These are phyloP conservation scores for Spisula solida DNA, from an alignment of 2,888 invertebrate genomes.

Conservation along the genomic window DNA sequence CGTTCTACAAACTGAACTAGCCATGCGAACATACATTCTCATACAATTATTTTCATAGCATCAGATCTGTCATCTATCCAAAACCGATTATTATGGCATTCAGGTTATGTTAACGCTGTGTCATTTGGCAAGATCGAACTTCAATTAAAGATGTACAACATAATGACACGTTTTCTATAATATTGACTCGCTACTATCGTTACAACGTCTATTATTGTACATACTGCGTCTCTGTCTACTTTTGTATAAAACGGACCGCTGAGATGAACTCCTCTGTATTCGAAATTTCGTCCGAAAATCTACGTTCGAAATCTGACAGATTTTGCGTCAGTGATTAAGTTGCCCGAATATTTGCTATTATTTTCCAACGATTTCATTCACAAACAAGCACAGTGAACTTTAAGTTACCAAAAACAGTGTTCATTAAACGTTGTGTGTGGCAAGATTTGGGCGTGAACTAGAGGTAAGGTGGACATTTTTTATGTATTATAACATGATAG, in stretches of 20 bases:
- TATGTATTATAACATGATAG: background rate
- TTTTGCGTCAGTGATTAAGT: slow-evolving; percentile 40
- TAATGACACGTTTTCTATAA: too few relatives aligned
- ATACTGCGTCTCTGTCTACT: background rate
- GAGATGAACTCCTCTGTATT: slow-evolving; percentile 31
- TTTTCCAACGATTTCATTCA: slow-evolving; percentile 24
- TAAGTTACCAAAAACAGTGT: slow-evolving; percentile 2
- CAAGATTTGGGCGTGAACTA: background rate
- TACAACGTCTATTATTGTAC: too few relatives aligned
- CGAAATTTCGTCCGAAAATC: slow-evolving; percentile 40
- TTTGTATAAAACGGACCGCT: slow-evolving; percentile 3
- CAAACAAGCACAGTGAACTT: slow-evolving; percentile 9
- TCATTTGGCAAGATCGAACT: too few relatives aligned
- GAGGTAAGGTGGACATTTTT: background rate
- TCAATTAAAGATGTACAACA: too few relatives aligned
- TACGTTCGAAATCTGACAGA: slow-evolving; percentile 31
- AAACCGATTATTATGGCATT: too few relatives aligned
- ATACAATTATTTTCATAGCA: too few relatives aligned
- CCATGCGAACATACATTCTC: too few relatives aligned
- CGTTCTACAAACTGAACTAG: too few relatives aligned
- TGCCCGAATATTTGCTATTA: slow-evolving; percentile 12
- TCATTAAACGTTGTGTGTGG: background rate
- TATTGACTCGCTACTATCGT: too few relatives aligned
- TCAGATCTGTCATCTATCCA: too few relatives aligned
- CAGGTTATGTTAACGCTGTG: too few relatives aligned